phyloP scores from a whole-genome alignment of 2,888 invertebrate genomes.

The Coecobrya sp. region DNA sequence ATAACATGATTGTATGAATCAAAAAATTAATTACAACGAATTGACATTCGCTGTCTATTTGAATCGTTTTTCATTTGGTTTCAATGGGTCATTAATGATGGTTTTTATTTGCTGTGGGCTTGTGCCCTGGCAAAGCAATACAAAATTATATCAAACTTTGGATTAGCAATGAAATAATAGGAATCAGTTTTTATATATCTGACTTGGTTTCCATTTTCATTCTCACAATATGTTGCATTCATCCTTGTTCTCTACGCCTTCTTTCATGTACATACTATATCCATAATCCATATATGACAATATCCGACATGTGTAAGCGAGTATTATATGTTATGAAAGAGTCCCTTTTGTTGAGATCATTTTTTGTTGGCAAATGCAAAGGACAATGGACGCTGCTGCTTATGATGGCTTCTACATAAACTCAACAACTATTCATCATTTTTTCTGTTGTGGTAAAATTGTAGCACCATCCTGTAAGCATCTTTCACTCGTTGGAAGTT shows the following conservation, averaged over 20 bases:
- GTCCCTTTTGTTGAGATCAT: slow-evolving; percentile 38
- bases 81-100: slow-evolving; percentile 23
- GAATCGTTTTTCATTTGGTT: neutral
- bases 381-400: slow-evolving; percentile 8
- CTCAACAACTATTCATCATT: neutral
- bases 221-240: neutral
- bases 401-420: neutral
- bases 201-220: neutral
- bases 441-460: neutral
- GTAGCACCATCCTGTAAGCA: no score
- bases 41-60: neutral
- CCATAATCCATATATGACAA: neutral
- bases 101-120: neutral
- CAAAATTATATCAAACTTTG: neutral
- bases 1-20: no score
- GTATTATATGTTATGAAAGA: neutral
- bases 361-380: no score
- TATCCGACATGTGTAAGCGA: neutral
- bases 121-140: neutral
- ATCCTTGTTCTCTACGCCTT: no score
- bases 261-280: neutral
- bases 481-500: no score
- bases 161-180: neutral
- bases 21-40: slow-evolving; percentile 31
- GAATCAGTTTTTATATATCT: neutral